A percentile compares a stretch with the other conserved stretches of the same genome.
Evolutionary conservation across 2,888 invertebrate species (phyloP).

Genomic region (Itoplectis maculator): DNA sequence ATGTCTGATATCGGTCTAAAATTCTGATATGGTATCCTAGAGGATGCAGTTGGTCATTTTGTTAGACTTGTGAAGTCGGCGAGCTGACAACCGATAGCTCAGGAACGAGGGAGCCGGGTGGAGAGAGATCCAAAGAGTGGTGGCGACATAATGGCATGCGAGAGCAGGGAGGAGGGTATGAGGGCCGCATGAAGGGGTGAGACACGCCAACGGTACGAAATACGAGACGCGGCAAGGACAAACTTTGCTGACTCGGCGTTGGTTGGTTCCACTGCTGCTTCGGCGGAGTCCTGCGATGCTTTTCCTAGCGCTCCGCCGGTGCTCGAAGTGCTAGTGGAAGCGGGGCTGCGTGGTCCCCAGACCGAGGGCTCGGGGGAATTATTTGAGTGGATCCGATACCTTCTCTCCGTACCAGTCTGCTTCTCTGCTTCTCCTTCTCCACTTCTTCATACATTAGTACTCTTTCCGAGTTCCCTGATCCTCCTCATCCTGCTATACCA

Average conservation of each 20-base stretch:
- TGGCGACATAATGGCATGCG: conserved; percentile 20
- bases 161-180: conserved; percentile 31
- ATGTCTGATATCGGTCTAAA: neutral
- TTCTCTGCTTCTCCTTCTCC: conserved; percentile 4
- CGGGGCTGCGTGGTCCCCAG: conserved; percentile 21
- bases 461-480: conserved; percentile 18
- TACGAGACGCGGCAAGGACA: conserved; percentile 61
- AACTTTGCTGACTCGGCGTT: conserved; percentile 71
- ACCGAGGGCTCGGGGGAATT: conserved; percentile 44
- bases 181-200: conserved; percentile 10
- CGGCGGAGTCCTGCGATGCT: conserved; percentile 39
- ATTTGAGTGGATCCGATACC: conserved; percentile 54
- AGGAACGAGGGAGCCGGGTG: conserved; percentile 38
- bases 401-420: conserved; percentile 23
- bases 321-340: conserved; percentile 22
- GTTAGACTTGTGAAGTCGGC: conserved; percentile 65
- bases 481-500: neutral
- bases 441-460: conserved; percentile 38
- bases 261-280: conserved; percentile 36
- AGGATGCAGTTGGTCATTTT: conserved; percentile 28
- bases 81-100: conserved; percentile 62
- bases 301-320: conserved; percentile 24
- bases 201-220: conserved; percentile 17
- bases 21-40: neutral
- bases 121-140: conserved; percentile 51